Evolutionary conservation across 35 echinoderm and acorn worm species (phyloP).

Genomic region (Heliocidaris erythrogramma): DNA sequence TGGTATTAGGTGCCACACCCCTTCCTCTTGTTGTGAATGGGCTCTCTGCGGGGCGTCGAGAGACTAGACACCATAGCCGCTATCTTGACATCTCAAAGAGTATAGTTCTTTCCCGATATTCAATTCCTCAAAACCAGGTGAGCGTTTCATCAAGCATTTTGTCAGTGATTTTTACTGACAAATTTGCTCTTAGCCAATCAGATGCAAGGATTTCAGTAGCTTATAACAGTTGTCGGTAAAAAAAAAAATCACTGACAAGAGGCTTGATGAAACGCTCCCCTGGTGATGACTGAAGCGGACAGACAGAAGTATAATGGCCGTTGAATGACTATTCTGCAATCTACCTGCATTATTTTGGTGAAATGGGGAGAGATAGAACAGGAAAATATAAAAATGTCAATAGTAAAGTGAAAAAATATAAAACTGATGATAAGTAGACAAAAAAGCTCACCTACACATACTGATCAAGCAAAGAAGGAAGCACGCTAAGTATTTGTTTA

Average conservation of each 20-base stretch:
- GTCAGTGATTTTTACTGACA: too few relatives aligned
- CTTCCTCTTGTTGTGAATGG: not conserved
- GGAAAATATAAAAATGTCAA: not conserved
- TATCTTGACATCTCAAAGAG: not conserved
- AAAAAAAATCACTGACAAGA: too few relatives aligned
- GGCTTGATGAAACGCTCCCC: too few relatives aligned
- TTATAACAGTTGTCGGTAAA: too few relatives aligned
- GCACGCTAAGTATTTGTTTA: too few relatives aligned
- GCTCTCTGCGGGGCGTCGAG: too few relatives aligned
- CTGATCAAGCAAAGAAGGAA: too few relatives aligned
- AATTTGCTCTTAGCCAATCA: too few relatives aligned
- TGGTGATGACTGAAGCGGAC: not conserved
- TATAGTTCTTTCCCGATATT: not conserved
- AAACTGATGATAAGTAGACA: not conserved
- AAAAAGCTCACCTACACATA: too few relatives aligned
- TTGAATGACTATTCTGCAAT: not conserved
- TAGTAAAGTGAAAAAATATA: not conserved
- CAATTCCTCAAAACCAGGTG: not conserved
- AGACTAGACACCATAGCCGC: too few relatives aligned
- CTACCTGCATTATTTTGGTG: not conserved
- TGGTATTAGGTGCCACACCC: not conserved
- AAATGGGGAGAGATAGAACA: not conserved
- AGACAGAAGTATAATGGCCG: not conserved
- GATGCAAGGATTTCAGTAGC: too few relatives aligned
- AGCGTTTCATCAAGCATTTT: too few relatives aligned